Conservation (phyloP, 2,113 vertebrate species). For the Suricata suricatta region DNA sequence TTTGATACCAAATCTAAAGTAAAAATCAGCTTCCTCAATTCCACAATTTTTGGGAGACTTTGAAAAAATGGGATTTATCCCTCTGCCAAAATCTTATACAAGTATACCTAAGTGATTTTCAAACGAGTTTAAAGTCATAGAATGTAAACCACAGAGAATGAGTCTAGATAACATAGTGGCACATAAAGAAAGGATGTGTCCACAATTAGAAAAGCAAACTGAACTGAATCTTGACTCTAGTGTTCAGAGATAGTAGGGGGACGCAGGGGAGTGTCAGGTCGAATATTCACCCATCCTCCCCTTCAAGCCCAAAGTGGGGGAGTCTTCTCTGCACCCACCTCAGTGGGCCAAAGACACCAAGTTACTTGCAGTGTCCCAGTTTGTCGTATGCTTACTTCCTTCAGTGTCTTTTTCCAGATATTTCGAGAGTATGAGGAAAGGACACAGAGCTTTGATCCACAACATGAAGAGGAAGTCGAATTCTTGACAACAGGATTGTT, state of each 20-base stretch:
- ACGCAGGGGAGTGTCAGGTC: neutral
- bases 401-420: neutral
- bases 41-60: slow-evolving; percentile 26
- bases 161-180: neutral
- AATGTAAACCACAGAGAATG: neutral
- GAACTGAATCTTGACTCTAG: fast-evolving
- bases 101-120: neutral
- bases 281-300: fast-evolving
- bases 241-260: fast-evolving
- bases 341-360: neutral
- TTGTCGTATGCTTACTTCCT: fast-evolving
- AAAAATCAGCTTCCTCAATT: slow-evolving; percentile 26
- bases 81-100: slow-evolving; percentile 10
- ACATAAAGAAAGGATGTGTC: neutral
- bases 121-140: neutral
- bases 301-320: fast-evolving
- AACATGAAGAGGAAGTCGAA: fast-evolving
- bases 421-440: fast-evolving
- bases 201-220: neutral
- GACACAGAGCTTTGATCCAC: neutral
- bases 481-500: fast-evolving
- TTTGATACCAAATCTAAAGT: slow-evolving; percentile 24
- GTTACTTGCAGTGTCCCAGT: fast-evolving
- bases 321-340: fast-evolving
- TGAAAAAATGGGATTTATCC: neutral